These are phyloP conservation scores for Aselliscus stoliczkanus DNA, from an alignment of 2,797 vertebrate genomes.

Conservation along the genomic window DNA sequence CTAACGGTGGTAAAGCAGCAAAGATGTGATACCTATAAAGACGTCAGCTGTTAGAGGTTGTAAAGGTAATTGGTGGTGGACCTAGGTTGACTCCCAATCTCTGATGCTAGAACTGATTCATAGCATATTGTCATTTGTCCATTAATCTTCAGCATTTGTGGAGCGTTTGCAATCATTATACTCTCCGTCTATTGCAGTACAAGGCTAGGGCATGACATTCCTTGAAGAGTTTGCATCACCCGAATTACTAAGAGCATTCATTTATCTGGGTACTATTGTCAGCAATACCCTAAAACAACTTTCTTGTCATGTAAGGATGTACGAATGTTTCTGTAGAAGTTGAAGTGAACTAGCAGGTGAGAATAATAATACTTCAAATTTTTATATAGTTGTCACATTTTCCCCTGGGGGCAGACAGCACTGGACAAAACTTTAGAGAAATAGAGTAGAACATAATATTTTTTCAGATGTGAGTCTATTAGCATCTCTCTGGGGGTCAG, in stretches of 20 bases:
- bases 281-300: neutral
- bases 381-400: conserved; percentile 27
- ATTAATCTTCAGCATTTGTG: neutral
- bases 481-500: conserved; percentile 17
- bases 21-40: neutral
- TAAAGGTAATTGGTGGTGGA: neutral
- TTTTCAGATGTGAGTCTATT: conserved; percentile 41
- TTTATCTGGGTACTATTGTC: neutral
- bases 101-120: neutral
- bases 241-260: neutral
- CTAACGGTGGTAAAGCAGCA: no score
- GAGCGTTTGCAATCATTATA: neutral
- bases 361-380: conserved; percentile 9
- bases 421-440: neutral
- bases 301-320: neutral
- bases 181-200: neutral
- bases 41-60: fast-evolving
- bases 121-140: neutral
- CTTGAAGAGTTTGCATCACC: neutral
- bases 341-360: conserved; percentile 2
- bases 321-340: neutral
- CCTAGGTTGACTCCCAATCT: neutral
- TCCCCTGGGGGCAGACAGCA: neutral
- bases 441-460: neutral
- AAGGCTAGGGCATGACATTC: neutral